These are phyloP conservation scores for Zaprionus gabonicus DNA, from an alignment of 1,140 invertebrate genomes.

Conservation along the genomic window DNA sequence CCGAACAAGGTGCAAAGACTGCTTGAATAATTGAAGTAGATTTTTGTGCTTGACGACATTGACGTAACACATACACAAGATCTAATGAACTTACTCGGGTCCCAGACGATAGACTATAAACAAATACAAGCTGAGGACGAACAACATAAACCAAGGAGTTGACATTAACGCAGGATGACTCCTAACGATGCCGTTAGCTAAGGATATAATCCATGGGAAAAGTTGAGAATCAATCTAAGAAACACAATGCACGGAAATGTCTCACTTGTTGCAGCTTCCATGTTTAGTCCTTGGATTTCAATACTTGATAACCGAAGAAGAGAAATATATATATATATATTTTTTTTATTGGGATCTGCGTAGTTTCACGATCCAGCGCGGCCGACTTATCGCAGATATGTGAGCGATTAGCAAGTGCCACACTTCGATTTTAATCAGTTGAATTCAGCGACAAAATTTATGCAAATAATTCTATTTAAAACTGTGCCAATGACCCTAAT, in stretches of 20 bases:
- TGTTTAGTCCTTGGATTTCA: slow-evolving; percentile 35
- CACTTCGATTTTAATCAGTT: slow-evolving; percentile 86
- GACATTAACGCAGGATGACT: slow-evolving; percentile 48
- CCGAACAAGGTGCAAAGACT: neutral
- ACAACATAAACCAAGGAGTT: slow-evolving; percentile 84
- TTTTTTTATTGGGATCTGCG: neutral
- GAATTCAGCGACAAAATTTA: slow-evolving; percentile 8
- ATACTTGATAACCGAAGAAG: neutral
- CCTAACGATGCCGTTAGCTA: neutral
- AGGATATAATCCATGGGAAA: neutral
- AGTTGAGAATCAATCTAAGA: neutral
- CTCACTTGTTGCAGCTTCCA: slow-evolving; percentile 53
- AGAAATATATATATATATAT: neutral
- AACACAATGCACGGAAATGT: neutral
- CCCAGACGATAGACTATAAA: slow-evolving; percentile 48
- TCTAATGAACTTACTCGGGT: slow-evolving; percentile 59
- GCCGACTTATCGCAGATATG: slow-evolving; percentile 87
- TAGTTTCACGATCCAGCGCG: slow-evolving; percentile 17
- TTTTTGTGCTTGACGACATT: slow-evolving; percentile 2
- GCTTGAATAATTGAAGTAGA: slow-evolving; percentile 16
- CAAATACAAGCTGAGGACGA: slow-evolving; percentile 54
- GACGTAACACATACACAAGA: neutral
- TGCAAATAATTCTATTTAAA: slow-evolving; percentile 16
- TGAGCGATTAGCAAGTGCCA: slow-evolving; percentile 86
- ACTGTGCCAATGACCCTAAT: slow-evolving; percentile 19